These are phyloP conservation scores for Gastracanthus pulcherrimus DNA, from an alignment of 2,888 invertebrate genomes.

Conservation along the genomic window DNA sequence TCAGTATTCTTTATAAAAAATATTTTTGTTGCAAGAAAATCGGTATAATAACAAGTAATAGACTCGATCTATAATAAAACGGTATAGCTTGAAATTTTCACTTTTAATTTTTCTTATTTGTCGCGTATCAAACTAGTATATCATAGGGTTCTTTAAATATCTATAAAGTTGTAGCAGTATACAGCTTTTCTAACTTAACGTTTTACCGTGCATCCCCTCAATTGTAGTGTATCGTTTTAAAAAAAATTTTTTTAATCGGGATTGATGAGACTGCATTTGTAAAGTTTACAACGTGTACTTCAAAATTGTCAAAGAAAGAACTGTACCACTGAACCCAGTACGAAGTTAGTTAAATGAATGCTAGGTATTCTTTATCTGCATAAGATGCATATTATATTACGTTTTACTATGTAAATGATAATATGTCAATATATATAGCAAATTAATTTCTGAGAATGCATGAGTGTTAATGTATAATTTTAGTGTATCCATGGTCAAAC, in stretches of 20 bases:
- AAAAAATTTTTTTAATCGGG: not conserved
- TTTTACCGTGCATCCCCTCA: too few species aligned
- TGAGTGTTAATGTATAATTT: constrained; percentile 50
- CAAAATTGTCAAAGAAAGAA: not conserved
- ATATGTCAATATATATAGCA: constrained; percentile 31
- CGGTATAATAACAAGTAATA: too few species aligned
- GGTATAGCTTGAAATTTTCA: too few species aligned
- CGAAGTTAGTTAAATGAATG: constrained; percentile 49
- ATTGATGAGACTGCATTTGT: not conserved
- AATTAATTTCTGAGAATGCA: constrained; percentile 39
- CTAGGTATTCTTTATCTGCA: constrained; percentile 48
- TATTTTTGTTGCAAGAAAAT: too few species aligned
- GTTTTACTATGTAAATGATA: constrained; percentile 47
- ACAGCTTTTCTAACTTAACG: too few species aligned
- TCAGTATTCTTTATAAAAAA: too few species aligned
- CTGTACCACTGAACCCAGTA: constrained; percentile 39
- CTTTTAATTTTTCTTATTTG: too few species aligned
- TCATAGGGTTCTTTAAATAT: too few species aligned
- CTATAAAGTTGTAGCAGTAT: too few species aligned
- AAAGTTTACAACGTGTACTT: constrained; percentile 13
- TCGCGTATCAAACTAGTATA: too few species aligned
- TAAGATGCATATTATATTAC: constrained; percentile 47
- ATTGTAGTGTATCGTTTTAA: too few species aligned
- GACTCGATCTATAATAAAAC: too few species aligned
- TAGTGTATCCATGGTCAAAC: constrained; percentile 53